A percentile compares a stretch with the other conserved stretches of the same genome.
These are phyloP conservation scores for Tenthredo mesomela DNA, from an alignment of 2,888 invertebrate species.

Conservation along the genomic window DNA sequence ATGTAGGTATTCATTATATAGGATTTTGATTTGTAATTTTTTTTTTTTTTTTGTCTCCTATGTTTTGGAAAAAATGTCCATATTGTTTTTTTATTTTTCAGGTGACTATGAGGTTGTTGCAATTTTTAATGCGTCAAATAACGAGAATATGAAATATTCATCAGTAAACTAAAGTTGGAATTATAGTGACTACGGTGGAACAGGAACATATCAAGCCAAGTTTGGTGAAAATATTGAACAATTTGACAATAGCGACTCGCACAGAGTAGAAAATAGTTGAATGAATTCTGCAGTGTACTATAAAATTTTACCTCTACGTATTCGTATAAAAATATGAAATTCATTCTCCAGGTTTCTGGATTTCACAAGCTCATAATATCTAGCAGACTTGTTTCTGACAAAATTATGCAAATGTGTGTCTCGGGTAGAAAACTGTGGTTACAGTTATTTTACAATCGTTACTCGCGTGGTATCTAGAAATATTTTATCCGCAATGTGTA, in stretches of 20 bases:
- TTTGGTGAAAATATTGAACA: constrained; percentile 16
- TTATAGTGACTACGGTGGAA: not conserved
- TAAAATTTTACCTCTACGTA: constrained; percentile 26
- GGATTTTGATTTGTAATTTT: not conserved
- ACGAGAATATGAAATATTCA: not conserved
- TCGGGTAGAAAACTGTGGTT: not conserved
- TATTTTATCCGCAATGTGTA: constrained; percentile 31
- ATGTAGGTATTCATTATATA: constrained; percentile 1
- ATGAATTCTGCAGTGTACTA: constrained; percentile 1
- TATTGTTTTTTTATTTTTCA: not conserved
- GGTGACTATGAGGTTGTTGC: not conserved
- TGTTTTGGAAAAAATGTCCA: not conserved
- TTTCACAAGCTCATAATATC: not conserved
- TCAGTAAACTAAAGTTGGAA: not conserved
- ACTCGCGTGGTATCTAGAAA: constrained; percentile 42
- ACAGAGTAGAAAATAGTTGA: constrained; percentile 5
- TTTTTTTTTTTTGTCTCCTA: not conserved
- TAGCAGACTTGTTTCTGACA: not conserved
- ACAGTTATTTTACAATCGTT: constrained; percentile 25
- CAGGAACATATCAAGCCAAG: not conserved
- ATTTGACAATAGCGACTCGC: not conserved
- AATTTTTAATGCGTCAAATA: not conserved
- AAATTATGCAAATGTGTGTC: constrained; percentile 42
- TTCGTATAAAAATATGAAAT: constrained; percentile 21
- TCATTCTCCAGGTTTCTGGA: not conserved